phyloP scores from a whole-genome alignment of 64 coral and sea anemone genomes.

The Dendrophyllia cribrosa region DNA sequence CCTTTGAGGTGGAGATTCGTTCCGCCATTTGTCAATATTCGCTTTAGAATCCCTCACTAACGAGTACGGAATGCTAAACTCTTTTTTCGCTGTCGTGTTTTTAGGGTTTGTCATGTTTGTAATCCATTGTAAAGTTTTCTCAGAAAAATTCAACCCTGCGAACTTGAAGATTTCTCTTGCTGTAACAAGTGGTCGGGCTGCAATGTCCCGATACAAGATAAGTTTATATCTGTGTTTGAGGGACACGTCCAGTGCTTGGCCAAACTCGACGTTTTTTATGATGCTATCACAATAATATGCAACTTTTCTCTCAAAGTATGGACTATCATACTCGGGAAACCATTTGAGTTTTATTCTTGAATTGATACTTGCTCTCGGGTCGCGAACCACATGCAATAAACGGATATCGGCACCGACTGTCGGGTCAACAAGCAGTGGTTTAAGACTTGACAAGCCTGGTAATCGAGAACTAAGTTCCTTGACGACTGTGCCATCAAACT shows the following conservation, averaged over 20 bases:
- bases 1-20: neutral
- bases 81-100: neutral
- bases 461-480: constrained; percentile 2
- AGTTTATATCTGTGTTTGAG: constrained; percentile 40
- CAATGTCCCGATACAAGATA: constrained; percentile 18
- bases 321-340: constrained; percentile 6
- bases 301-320: neutral
- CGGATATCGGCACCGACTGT: neutral
- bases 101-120: constrained; percentile 24
- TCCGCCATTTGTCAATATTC: constrained; percentile 31
- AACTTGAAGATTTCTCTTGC: constrained; percentile 19
- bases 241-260: neutral
- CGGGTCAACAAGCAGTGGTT: neutral
- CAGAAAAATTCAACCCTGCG: neutral
- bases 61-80: constrained; percentile 9
- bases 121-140: constrained; percentile 11
- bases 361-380: constrained; percentile 36
- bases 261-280: constrained; percentile 29
- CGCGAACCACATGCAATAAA: constrained; percentile 31
- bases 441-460: constrained; percentile 22
- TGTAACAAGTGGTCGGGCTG: neutral
- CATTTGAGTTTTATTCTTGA: constrained; percentile 27
- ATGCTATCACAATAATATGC: neutral
- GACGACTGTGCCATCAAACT: constrained; percentile 9
- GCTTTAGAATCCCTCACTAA: constrained; percentile 24